Conservation (phyloP, 2,888 invertebrate species). For the Drosophila tripunctata region DNA sequence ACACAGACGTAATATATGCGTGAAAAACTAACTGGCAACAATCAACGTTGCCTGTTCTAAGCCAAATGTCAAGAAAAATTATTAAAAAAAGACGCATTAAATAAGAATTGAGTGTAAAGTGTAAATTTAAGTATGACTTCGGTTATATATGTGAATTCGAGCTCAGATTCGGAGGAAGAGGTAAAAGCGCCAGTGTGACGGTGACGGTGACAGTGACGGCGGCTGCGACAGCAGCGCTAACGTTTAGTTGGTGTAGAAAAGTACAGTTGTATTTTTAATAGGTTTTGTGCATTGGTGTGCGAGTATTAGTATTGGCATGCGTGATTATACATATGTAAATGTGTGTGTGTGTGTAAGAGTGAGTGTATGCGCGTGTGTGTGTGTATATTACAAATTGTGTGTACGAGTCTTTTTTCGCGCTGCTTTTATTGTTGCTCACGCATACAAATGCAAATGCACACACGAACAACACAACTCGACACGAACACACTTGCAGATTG, state of each 20-base stretch:
- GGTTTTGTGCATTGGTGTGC: conserved; percentile 50
- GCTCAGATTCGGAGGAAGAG: conserved; percentile 83
- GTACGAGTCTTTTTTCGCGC: conserved; percentile 64
- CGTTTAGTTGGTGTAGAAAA: conserved; percentile 59
- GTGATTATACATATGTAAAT: conserved; percentile 24
- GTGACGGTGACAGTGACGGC: too few species aligned
- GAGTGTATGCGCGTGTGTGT: conserved; percentile 33
- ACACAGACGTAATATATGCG: conserved; percentile 54
- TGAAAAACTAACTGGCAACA: conserved; percentile 63
- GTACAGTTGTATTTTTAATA: conserved; percentile 73
- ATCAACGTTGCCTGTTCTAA: conserved; percentile 39
- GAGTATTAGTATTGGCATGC: conserved; percentile 42
- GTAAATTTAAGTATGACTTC: conserved; percentile 71
- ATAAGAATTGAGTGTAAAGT: conserved; percentile 38
- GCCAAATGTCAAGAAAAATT: conserved; percentile 56
- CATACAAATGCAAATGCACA: conserved; percentile 27
- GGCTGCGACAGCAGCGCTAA: conserved; percentile 23
- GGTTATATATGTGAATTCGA: conserved; percentile 83
- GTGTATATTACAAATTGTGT: conserved; percentile 52
- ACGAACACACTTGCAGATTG: conserved; percentile 31
- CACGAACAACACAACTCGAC: conserved; percentile 14
- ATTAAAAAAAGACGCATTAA: conserved; percentile 38
- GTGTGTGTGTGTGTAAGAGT: conserved; percentile 29
- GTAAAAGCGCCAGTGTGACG: conserved; percentile 77
- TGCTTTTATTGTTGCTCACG: conserved; percentile 58